Percentiles rank a stretch among this genome's conserved stretches.
These are phyloP conservation scores for Diogma glabrata DNA, from an alignment of 2,888 invertebrate genomes.

Conservation along the genomic window DNA sequence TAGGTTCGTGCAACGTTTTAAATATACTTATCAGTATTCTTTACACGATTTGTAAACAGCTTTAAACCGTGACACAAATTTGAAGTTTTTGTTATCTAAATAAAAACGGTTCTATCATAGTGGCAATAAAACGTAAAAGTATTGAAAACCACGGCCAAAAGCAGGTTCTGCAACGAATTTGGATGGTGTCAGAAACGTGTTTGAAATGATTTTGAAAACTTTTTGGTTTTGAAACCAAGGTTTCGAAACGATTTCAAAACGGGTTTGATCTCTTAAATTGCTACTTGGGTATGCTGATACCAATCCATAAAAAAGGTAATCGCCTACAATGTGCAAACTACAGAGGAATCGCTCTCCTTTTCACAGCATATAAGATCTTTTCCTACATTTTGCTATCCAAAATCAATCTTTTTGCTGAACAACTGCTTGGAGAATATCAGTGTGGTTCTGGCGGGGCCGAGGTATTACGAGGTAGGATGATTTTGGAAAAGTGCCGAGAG, in stretches of 20 bases:
- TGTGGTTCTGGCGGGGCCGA: too few species aligned
- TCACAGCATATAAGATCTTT: too few species aligned
- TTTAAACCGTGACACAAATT: background rate
- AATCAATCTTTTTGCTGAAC: too few species aligned
- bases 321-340: too few species aligned
- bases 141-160: background rate
- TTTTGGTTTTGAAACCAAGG: background rate
- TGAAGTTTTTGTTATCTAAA: background rate
- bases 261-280: background rate
- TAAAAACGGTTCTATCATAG: background rate
- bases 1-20: background rate
- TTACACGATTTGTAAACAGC: background rate
- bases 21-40: background rate
- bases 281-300: constrained; percentile 4
- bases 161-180: background rate
- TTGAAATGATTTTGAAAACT: background rate
- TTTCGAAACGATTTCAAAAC: background rate
- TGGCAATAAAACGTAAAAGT: background rate
- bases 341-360: too few species aligned
- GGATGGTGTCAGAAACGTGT: background rate
- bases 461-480: too few species aligned
- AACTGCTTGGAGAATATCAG: too few species aligned
- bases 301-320: too few species aligned
- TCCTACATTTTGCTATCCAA: too few species aligned
- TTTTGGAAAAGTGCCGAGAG: too few species aligned